These are phyloP conservation scores for Brenthis daphne DNA, from an alignment of 2,888 invertebrate species.

Conservation along the genomic window DNA sequence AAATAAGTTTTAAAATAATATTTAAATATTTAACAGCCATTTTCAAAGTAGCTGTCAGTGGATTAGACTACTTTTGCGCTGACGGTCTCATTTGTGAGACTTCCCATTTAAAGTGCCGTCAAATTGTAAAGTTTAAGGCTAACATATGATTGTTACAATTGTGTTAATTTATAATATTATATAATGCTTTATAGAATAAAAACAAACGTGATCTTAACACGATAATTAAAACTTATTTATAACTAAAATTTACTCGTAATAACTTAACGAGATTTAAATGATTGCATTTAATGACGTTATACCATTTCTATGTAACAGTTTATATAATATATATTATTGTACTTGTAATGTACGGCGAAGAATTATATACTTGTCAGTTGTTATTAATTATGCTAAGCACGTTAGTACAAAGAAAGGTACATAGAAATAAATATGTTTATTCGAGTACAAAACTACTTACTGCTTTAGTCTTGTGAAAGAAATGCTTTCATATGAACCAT, in stretches of 20 bases:
- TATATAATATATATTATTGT: constrained; percentile 39
- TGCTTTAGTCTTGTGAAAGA: constrained; percentile 16
- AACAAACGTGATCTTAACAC: constrained; percentile 3
- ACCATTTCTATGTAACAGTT: constrained; percentile 25
- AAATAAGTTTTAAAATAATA: no score
- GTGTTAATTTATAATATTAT: no score
- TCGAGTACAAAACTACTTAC: constrained; percentile 49
- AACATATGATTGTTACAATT: no score
- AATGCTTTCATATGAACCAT: constrained; percentile 16
- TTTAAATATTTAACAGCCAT: no score
- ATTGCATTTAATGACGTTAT: constrained; percentile 60
- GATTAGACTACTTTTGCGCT: no score
- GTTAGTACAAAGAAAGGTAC: constrained; percentile 28
- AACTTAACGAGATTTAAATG: constrained; percentile 70
- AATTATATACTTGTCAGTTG: constrained; percentile 29
- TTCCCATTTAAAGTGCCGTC: no score
- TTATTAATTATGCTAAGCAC: constrained; percentile 22
- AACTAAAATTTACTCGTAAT: constrained; percentile 30
- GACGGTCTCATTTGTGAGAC: no score
- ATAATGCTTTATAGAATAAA: not conserved
- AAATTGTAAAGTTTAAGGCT: no score
- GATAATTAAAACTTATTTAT: constrained; percentile 19
- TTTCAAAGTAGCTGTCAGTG: no score
- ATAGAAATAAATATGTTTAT: constrained; percentile 50
- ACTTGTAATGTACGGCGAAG: constrained; percentile 50